Base-by-base conservation (phyloP, 2,797 vertebrate genomes). In the Notoglanidium macrostoma region DNA sequence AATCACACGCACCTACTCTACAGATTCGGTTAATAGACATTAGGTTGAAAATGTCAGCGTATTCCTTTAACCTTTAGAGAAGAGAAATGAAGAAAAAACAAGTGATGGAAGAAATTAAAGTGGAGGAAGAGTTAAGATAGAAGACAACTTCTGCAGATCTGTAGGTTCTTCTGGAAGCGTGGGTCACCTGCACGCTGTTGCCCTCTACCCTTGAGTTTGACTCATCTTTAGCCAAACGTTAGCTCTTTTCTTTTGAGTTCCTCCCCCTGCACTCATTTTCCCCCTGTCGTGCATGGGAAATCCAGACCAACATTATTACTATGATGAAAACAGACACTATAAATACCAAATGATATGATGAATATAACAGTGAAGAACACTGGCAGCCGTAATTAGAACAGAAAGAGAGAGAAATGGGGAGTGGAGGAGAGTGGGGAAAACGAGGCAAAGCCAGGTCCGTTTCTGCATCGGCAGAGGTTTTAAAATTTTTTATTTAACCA, bases 291-390 rank as follows among this genome's bases (percentile, higher is more conserved):
- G 94, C 93, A 94, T 93, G 93, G 94, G 94, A 96, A 96, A 95
- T 95, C 95, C 94, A 94, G 93, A 94, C 94, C 94, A 93, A 94
- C 94, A 93, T 95, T 95, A 96, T 96, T 94, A 95, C 94, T 94
- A 95, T 95, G 94, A 96, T 95, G 95, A 96, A 96, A 96, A 95
- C 95, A 96, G 94, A 95, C 93, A 92, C 94, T 95, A 96, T 96
- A 96, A 96, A 96, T 96, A 96, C 94, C 89, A 89, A 94, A 92
- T 93, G 93, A 94, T 96, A 91, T 96, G 95, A 96, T 96, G 95
- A 96, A 95, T 96, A 96, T 96, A 96, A 96, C 95, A 96, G 95
- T 90, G 92, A 95, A 95, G 81, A 95, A 96, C 94, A 93, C 94
- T 94, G 94, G 94, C 93, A 92, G 91, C 89, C 92, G 95, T 95